Base-by-base conservation (phyloP, 2,113 vertebrate species). In the Mola mola region DNA sequence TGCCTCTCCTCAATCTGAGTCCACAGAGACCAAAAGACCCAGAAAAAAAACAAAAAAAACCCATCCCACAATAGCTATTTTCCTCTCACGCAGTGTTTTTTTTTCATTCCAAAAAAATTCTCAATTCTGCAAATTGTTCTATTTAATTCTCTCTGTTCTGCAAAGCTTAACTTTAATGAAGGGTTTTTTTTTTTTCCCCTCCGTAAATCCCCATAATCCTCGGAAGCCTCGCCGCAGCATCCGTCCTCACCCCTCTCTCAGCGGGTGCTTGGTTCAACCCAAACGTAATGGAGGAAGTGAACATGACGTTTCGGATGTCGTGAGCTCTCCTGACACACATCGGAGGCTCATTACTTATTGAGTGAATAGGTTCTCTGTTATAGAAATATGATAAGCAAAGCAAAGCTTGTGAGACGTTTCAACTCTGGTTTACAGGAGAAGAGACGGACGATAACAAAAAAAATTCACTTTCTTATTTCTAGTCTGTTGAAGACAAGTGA, bases 161-260 rank as follows among this genome's bases (percentile, higher is more conserved):
- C 43, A 62, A 70, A 85, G 88, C 70, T 89, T 90, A 88, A 88
- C 82, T 84, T 88, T 53, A 51, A 62, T 42, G 60, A 82, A 73
- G 81, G n/a, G n/a, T 64, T 73, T 79, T 75, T 60, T 40, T 63
- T 37, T 5, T 24, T 5, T n/a, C 47, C 19, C 4, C 10, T 38
- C 49, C 31, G 41, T 65, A 88, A 89, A 87, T 88, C 89, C 81
- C 15, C 66, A 44, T 89, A 89, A 90, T 90, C 87, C 87, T 44
- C 71, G 46, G 79, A 71, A 79, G 58, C 80, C 59, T n/a, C 26
- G 17, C 60, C 17, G 56, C 67, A 59, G 20, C 80, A 77, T 79
- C 43, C 80, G 60, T 64, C 60, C 66, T 68, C 65, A 52, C 75
- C 79, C 80, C 78, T 75, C 56, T 65, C 19, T 37, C 40, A 65